A percentile compares a stretch with the other conserved stretches of the same genome.
Evolutionary conservation across 2,888 invertebrate genomes (phyloP).

Genomic region (Drosophila meridiana): DNA sequence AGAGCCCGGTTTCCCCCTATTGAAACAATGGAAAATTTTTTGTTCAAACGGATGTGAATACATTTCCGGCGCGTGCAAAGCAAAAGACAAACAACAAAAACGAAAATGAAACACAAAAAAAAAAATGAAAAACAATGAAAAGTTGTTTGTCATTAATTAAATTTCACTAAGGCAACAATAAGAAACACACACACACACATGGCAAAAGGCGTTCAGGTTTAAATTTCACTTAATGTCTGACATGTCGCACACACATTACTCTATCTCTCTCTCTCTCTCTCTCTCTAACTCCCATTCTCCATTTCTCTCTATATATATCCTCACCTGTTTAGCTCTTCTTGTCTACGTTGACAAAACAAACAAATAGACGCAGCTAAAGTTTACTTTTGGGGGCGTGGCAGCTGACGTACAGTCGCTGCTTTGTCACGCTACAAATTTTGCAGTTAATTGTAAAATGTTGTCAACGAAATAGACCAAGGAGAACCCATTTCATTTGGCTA

Average conservation of each 20-base stretch:
- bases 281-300: not conserved
- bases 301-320: not conserved
- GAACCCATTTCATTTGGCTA: not conserved
- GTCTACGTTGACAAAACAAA: constrained; percentile 5
- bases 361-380: constrained; percentile 2
- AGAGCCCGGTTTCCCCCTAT: not conserved
- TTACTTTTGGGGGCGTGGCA: constrained; percentile 7
- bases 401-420: not conserved
- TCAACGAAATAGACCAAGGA: constrained; percentile 2
- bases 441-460: constrained; percentile 19
- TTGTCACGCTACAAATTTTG: constrained; percentile 16
- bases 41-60: constrained; percentile 62
- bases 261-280: not conserved
- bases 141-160: constrained; percentile 77
- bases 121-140: constrained; percentile 60
- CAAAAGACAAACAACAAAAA: constrained; percentile 31
- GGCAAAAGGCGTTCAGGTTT: constrained; percentile 36
- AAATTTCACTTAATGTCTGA: constrained; percentile 54
- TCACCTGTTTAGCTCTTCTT: not conserved
- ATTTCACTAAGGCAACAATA: constrained; percentile 57
- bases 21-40: constrained; percentile 66
- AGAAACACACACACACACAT: constrained; percentile 8
- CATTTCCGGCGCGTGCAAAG: constrained; percentile 67
- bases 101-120: not conserved
- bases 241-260: constrained; percentile 13